Percentiles rank a stretch among this genome's conserved stretches.
These are phyloP conservation scores for Actias luna DNA, from an alignment of 2,888 invertebrate species.

Conservation along the genomic window DNA sequence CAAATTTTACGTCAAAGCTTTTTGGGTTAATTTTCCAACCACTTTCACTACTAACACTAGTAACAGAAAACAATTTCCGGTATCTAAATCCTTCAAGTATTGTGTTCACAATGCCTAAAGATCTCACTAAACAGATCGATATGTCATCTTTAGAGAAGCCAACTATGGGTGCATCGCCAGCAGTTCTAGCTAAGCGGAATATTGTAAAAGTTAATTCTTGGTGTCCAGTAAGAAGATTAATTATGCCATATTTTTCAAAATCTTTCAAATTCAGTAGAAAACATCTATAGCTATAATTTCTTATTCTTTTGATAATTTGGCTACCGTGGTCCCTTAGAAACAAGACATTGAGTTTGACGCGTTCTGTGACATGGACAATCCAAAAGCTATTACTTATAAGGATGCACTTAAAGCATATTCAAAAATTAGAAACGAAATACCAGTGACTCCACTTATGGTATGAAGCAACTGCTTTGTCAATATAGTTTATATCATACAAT, in stretches of 20 bases:
- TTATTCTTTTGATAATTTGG: no score
- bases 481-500: neutral
- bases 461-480: conserved; percentile 16
- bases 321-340: no score
- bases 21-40: no score
- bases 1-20: no score
- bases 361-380: conserved; percentile 49
- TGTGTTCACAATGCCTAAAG: neutral
- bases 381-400: conserved; percentile 69
- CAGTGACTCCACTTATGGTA: conserved; percentile 44
- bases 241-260: neutral
- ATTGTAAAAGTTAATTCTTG: conserved; percentile 32
- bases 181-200: conserved; percentile 44
- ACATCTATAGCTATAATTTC: conserved; percentile 21
- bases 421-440: conserved; percentile 78
- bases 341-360: conserved; percentile 42
- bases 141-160: conserved; percentile 20
- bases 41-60: no score
- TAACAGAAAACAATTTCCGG: no score
- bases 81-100: neutral
- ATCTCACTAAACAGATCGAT: conserved; percentile 2
- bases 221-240: conserved; percentile 41
- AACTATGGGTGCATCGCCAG: conserved; percentile 48
- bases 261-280: neutral
- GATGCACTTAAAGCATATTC: conserved; percentile 83